A percentile compares a stretch with the other conserved stretches of the same genome.
Evolutionary conservation across 1,140 invertebrate genomes (phyloP).

Genomic region (Trinorchestia longiramus): DNA sequence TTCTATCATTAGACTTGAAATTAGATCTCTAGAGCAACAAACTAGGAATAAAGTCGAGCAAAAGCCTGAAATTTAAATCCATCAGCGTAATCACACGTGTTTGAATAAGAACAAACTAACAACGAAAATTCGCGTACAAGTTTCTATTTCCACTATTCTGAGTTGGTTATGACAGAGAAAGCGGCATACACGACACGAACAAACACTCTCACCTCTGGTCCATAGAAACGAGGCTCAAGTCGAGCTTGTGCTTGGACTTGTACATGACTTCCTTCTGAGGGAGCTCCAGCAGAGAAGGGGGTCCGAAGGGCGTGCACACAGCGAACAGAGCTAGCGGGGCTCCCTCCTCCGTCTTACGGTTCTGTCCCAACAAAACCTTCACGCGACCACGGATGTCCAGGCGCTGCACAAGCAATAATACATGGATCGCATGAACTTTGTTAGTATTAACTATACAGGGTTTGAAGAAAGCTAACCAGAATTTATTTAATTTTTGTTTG

Average conservation of each 20-base stretch:
- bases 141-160: too few species aligned
- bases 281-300: conserved; percentile 75
- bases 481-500: too few species aligned
- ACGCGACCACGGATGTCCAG: conserved; percentile 97
- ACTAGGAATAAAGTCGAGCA: too few species aligned
- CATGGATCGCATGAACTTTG: background rate
- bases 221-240: conserved; percentile 95
- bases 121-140: too few species aligned
- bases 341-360: conserved; percentile 92
- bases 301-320: conserved; percentile 97
- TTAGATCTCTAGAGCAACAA: too few species aligned
- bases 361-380: conserved; percentile 95
- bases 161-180: background rate
- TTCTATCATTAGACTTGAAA: too few species aligned
- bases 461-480: too few species aligned
- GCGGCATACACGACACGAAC: background rate
- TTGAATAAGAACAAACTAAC: too few species aligned
- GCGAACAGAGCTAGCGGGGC: conserved; percentile 91
- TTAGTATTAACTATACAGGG: too few species aligned
- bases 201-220: conserved; percentile 82
- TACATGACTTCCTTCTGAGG: conserved; percentile 78
- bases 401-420: conserved; percentile 78
- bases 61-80: too few species aligned
- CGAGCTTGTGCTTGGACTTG: conserved; percentile 98
- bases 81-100: too few species aligned